Evolutionary conservation across 2,888 invertebrate genomes (phyloP).

Genomic region (Magallana nippona): DNA sequence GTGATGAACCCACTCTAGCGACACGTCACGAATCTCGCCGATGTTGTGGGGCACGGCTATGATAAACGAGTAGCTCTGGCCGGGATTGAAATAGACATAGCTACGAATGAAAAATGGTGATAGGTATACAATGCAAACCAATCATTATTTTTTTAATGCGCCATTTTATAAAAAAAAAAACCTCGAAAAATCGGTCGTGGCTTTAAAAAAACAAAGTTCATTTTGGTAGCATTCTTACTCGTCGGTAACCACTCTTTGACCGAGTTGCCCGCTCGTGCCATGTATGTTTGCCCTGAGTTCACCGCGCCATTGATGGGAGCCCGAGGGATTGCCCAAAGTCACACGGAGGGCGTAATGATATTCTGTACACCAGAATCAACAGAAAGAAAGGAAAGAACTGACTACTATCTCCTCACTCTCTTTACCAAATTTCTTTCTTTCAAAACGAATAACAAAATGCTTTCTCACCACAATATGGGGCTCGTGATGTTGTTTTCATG

Average conservation of each 20-base stretch:
- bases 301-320: slow-evolving; percentile 59
- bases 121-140: no score
- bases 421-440: no score
- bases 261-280: slow-evolving; percentile 62
- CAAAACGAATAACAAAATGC: neutral
- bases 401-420: no score
- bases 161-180: no score
- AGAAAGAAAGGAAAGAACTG: neutral
- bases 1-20: slow-evolving; percentile 57
- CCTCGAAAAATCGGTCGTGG: neutral
- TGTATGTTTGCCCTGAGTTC: slow-evolving; percentile 59
- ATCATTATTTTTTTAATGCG: no score
- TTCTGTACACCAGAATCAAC: slow-evolving; percentile 82
- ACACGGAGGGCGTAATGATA: slow-evolving; percentile 89
- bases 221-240: slow-evolving; percentile 54
- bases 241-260: slow-evolving; percentile 54
- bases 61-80: slow-evolving; percentile 63
- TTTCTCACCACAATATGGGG: slow-evolving; percentile 69
- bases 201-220: no score
- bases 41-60: slow-evolving; percentile 60
- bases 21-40: slow-evolving; percentile 56
- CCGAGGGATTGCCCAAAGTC: slow-evolving; percentile 81
- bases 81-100: slow-evolving; percentile 57
- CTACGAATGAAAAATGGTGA: slow-evolving; percentile 43
- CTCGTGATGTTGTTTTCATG: slow-evolving; percentile 61